Percentiles rank a stretch among this genome's conserved stretches.
phyloP scores from a whole-genome alignment of 1,140 invertebrate species.

The Ptiloglossa arizonensis region DNA sequence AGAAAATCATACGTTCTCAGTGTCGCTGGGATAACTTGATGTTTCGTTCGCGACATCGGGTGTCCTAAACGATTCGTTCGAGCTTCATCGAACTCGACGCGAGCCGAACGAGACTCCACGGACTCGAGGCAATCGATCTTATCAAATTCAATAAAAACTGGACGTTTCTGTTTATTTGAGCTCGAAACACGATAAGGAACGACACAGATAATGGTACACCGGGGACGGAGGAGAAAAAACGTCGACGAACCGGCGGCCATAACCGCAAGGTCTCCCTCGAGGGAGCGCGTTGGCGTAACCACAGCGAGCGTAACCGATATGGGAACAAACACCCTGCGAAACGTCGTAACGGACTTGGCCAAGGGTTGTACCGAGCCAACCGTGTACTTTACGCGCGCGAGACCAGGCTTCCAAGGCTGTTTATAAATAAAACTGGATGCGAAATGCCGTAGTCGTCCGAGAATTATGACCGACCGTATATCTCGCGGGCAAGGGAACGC shows the following conservation, averaged over 20 bases:
- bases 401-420: slow-evolving; percentile 9
- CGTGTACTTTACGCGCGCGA: not conserved
- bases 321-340: slow-evolving; percentile 44
- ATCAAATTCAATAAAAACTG: slow-evolving; percentile 4
- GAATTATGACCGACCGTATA: slow-evolving; percentile 32
- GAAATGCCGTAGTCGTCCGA: not conserved
- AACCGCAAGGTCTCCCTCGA: slow-evolving; percentile 47
- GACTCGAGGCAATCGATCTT: not conserved
- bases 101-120: slow-evolving; percentile 9
- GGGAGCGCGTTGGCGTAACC: slow-evolving; percentile 9
- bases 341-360: slow-evolving; percentile 42
- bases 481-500: slow-evolving; percentile 16
- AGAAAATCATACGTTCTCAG: too few relatives aligned
- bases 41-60: too few relatives aligned
- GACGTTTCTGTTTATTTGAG: slow-evolving; percentile 4
- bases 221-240: slow-evolving; percentile 47
- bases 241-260: slow-evolving; percentile 36
- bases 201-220: not conserved
- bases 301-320: slow-evolving; percentile 1
- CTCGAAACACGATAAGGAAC: slow-evolving; percentile 1
- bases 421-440: slow-evolving; percentile 47
- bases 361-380: not conserved
- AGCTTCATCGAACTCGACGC: slow-evolving; percentile 28
- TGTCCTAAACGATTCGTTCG: not conserved
- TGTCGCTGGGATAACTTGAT: too few relatives aligned